Evolutionary conservation across 35 echinoderm and acorn worm genomes (phyloP).

Genomic region (Hemicentrotus pulcherrimus): DNA sequence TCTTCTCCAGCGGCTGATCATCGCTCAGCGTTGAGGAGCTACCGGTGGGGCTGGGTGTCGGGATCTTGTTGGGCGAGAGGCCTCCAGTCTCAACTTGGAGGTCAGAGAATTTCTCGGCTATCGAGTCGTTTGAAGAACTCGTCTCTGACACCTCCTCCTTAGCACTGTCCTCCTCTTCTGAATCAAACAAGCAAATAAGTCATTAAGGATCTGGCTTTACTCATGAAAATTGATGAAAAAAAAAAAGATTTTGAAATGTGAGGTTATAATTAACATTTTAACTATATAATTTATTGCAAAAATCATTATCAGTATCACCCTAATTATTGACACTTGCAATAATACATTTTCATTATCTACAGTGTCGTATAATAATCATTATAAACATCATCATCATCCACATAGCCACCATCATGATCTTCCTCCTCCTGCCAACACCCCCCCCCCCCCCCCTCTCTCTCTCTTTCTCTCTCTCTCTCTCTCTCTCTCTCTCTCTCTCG

Average conservation of each 20-base stretch:
- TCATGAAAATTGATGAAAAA: background rate
- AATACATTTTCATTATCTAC: too few relatives aligned
- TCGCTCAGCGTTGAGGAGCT: constrained; percentile 91
- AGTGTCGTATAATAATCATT: too few relatives aligned
- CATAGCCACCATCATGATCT: too few relatives aligned
- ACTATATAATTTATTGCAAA: too few relatives aligned
- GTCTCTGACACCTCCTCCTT: constrained; percentile 53
- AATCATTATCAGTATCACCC: too few relatives aligned
- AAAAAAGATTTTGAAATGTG: too few relatives aligned
- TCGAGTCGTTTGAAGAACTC: constrained; percentile 74
- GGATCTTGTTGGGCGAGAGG: constrained; percentile 81
- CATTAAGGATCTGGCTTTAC: background rate
- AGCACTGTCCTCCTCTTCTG: constrained; percentile 25
- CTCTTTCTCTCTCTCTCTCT: too few relatives aligned
- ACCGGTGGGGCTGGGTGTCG: constrained; percentile 86
- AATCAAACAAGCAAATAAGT: background rate
- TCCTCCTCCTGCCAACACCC: too few relatives aligned
- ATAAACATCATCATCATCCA: too few relatives aligned
- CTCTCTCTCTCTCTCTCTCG: too few relatives aligned
- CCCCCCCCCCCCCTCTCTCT: too few relatives aligned
- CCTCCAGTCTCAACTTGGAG: constrained; percentile 75
- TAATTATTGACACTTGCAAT: too few relatives aligned
- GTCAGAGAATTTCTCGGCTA: constrained; percentile 72
- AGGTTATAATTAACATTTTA: background rate
- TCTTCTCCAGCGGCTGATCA: constrained; percentile 89